Percentiles rank a stretch among this genome's conserved stretches.
Conservation (phyloP, 92 coral and sea anemone species). For the Zoanthus sociatus region DNA sequence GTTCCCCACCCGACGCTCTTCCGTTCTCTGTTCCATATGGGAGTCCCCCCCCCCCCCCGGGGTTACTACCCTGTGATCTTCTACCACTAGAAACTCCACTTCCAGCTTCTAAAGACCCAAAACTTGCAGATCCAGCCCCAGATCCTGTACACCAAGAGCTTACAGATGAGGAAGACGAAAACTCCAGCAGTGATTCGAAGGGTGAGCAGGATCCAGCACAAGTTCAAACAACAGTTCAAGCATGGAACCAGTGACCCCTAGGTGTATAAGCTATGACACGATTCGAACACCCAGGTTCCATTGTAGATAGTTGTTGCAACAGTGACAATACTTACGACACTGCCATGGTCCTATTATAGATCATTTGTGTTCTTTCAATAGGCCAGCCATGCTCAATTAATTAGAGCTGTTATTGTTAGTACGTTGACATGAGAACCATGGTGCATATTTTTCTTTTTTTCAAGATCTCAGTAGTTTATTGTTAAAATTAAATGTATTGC, state of each 20-base stretch:
- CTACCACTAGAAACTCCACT: slow-evolving; percentile 49
- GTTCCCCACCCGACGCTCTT: no score
- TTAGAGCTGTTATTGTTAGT: slow-evolving; percentile 26
- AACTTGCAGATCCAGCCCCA: slow-evolving; percentile 4
- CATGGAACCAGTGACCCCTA: slow-evolving; percentile 3
- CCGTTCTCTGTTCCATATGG: no score
- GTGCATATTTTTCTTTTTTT: background rate
- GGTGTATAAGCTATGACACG: slow-evolving; percentile 12
- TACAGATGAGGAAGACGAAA: slow-evolving; percentile 25
- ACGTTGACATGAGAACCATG: slow-evolving; percentile 14
- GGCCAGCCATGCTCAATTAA: slow-evolving; percentile 4
- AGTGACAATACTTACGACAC: slow-evolving; percentile 1
- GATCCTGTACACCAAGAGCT: slow-evolving; percentile 10
- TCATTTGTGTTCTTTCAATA: slow-evolving; percentile 24
- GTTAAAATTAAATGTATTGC: background rate
- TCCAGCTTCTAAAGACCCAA: background rate
- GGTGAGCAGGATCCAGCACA: slow-evolving; percentile 18
- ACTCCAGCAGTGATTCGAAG: slow-evolving; percentile 59
- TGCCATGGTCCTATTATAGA: slow-evolving; percentile 21
- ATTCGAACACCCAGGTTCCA: slow-evolving; percentile 7
- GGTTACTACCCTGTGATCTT: slow-evolving; percentile 62
- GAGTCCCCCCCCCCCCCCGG: no score
- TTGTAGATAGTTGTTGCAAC: background rate
- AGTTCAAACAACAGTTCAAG: background rate
- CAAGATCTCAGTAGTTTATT: background rate